These are phyloP conservation scores for Nematostella vectensis DNA, from an alignment of 92 coral and sea anemone genomes.

Conservation along the genomic window DNA sequence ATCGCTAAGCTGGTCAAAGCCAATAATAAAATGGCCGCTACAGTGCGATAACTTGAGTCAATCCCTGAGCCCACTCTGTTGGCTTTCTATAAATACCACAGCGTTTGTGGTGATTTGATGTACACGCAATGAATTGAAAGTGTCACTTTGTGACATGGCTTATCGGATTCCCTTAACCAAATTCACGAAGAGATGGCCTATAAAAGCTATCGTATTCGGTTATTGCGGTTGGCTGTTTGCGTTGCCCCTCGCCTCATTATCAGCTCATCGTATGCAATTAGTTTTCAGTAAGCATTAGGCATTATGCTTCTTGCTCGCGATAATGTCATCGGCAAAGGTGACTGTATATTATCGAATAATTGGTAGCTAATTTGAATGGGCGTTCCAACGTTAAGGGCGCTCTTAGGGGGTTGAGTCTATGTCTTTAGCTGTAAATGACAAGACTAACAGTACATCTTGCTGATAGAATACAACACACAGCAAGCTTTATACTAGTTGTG, in stretches of 20 bases:
- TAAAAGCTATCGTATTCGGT: neutral
- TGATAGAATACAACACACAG: conserved; percentile 25
- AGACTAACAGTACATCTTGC: conserved; percentile 27
- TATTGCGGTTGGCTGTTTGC: conserved; percentile 18
- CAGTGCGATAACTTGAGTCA: too few species aligned
- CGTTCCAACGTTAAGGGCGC: conserved; percentile 81
- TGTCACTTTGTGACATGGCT: conserved; percentile 30
- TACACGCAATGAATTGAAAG: neutral
- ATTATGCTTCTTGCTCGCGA: conserved; percentile 52
- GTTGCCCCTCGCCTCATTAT: conserved; percentile 42
- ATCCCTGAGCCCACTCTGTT: too few species aligned
- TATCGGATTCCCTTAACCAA: conserved; percentile 20
- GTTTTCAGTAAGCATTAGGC: conserved; percentile 70
- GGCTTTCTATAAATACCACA: conserved; percentile 27
- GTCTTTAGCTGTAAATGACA: conserved; percentile 76
- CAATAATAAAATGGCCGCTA: too few species aligned
- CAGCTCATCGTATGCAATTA: conserved; percentile 74
- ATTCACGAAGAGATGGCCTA: conserved; percentile 19
- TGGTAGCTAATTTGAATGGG: conserved; percentile 93
- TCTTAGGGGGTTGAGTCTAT: conserved; percentile 79
- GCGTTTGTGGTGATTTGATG: conserved; percentile 8
- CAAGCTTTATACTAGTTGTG: neutral
- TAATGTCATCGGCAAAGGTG: conserved; percentile 82
- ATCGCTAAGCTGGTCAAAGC: too few species aligned
- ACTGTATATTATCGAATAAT: conserved; percentile 83